Evolutionary conservation across 2,113 vertebrate genomes (phyloP).

Genomic region (Microcebus lehilahytsara): DNA sequence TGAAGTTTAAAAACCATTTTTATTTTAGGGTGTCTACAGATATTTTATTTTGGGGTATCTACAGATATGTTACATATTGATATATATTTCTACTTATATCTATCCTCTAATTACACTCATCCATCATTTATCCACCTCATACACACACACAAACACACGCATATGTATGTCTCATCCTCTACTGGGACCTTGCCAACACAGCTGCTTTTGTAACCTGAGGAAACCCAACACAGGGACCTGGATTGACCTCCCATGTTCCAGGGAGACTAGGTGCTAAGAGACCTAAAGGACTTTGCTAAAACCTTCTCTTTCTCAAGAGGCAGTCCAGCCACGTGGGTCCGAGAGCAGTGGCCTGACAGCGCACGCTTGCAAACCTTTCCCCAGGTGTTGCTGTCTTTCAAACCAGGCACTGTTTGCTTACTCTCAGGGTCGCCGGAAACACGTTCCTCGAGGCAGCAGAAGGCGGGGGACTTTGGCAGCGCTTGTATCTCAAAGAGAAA

Average conservation of each 20-base stretch:
- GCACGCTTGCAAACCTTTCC: neutral
- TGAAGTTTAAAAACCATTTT: neutral
- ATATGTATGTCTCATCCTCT: too few species aligned
- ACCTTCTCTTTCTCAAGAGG: neutral
- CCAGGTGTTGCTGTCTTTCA: neutral
- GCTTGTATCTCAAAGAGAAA: neutral
- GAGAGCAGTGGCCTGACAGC: neutral
- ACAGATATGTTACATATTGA: too few species aligned
- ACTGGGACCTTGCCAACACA: neutral
- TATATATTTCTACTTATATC: neutral
- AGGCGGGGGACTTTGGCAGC: accelerated
- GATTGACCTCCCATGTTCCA: neutral
- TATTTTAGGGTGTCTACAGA: neutral
- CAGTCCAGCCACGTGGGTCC: neutral
- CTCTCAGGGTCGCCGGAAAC: accelerated
- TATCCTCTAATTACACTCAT: neutral
- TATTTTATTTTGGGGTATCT: neutral
- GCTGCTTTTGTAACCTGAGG: neutral
- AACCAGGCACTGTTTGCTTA: neutral
- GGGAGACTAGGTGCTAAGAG: neutral
- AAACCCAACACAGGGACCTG: neutral
- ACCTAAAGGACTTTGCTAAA: neutral
- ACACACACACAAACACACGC: too few species aligned
- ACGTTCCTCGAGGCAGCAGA: too few species aligned
- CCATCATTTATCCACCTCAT: too few species aligned